Evolutionary conservation across 2,113 vertebrate genomes (phyloP), one percentile per base, ranked within the genome.

Genomic region (Cinclus mexicanus): DNA sequence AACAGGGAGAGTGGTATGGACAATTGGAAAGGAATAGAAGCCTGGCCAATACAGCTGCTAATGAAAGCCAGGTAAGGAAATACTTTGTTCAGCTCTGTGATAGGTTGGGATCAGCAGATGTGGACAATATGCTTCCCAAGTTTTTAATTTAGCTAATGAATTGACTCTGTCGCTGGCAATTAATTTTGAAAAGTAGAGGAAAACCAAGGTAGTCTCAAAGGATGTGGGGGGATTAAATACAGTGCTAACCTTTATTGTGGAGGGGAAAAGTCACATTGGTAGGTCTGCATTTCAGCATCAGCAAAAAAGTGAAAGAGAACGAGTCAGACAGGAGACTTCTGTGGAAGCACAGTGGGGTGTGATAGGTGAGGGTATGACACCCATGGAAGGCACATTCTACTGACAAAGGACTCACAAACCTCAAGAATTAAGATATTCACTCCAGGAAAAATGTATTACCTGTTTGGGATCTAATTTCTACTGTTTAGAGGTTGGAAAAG

Each of bases 91-190:
- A 85, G 68, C 83, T 78, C 55, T n/a, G 5, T 57, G 88, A 75
- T 68, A 83, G 86, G 68, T 47, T 88, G 79, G 49, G 60, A 92
- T 87, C 85, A 93, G 92, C 90, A 95, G 29, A 46, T 77, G 76
- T 95, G 75, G 47, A 72, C 81, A 89, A 90, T 84, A 87, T 57
- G 93, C 86, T 93, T 87, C 67, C 83, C 5, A 18, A 87, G 53
- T 72, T 87, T 96, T 95, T 87, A 24, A 97, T 93, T 95, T 87
- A 49, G 70, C 88, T 98, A 97, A 97, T 81, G 87, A 97, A 95
- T 84, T 94, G 84, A 60, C 47, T 87, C 33, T 92, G 83, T 46
- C 10, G 35, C 65, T 14, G 24, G 83, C 89, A 94, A 93, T 92
- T 81, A 90, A 95, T 94, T 96, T 83, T 95, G 41, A 75, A 90